A percentile compares a stretch with the other conserved stretches of the same genome.
Conservation (phyloP, 2,888 invertebrate genomes). For the Halictus ligatus region DNA sequence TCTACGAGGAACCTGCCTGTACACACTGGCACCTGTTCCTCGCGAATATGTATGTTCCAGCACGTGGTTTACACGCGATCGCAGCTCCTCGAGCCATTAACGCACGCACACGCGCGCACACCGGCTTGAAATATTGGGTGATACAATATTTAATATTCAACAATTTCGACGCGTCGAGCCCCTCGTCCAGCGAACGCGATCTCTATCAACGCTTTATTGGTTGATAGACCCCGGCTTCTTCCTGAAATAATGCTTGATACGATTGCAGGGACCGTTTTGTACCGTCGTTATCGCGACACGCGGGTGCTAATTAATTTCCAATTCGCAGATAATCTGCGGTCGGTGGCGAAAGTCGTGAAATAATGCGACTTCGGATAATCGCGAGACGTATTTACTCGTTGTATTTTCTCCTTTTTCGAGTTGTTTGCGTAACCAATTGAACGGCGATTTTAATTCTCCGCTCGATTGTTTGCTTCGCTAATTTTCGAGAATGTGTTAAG, state of each 20-base stretch:
- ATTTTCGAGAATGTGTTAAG: too few species aligned
- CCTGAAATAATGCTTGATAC: not conserved
- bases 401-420: too few species aligned
- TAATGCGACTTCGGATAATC: too few species aligned
- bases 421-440: too few species aligned
- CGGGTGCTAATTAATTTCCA: not conserved
- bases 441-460: too few species aligned
- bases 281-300: not conserved
- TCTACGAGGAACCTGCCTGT: not conserved
- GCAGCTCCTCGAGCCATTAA: not conserved
- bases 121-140: not conserved
- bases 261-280: not conserved
- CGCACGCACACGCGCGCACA: not conserved
- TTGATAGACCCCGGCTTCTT: not conserved
- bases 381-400: too few species aligned
- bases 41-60: not conserved
- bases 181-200: not conserved
- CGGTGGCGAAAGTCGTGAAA: too few species aligned
- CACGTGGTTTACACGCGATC: not conserved
- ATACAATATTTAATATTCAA: not conserved
- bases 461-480: too few species aligned
- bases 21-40: not conserved
- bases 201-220: not conserved
- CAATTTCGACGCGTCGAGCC: not conserved
- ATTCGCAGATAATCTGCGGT: too few species aligned